Evolutionary conservation across 2,113 vertebrate species (phyloP), one percentile per base, ranked within the genome.

Genomic region (Perccottus glenii): DNA sequence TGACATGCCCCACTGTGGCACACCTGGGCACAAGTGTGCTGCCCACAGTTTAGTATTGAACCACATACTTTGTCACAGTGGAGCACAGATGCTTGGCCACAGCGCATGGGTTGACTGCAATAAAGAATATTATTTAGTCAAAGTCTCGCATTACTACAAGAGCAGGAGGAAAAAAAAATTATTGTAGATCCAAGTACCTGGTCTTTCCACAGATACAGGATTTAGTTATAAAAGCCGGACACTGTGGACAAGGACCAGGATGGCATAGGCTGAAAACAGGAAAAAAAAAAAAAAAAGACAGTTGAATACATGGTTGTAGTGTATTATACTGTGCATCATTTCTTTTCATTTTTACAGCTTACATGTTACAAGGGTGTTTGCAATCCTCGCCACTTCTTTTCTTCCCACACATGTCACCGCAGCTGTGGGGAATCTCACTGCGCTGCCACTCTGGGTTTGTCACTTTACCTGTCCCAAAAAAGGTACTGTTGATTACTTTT

Each of bases 381-480:
- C 98, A 99, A 85, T 96, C 95, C 67, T 88, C 89, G 72, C 94
- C 91, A 48, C 94, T 94, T 64, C 96, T 94, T 87, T 94, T 97
- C 93, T 94, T 99, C 72, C 96, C 95, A 90, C 98, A 99, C 82
- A 99, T 94, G 36, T 99, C 96, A 46, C 97, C 98, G 88, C 98
- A 99, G 89, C 97, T 99, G 90, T 99, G 97, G 33, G 98, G 98
- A 81, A 99, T 99, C 93, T 99, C 97, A 80, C 92, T 96, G 86
- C 94, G 95, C 79, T 95, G 98, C 95, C 95, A 98, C 86, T 98
- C 97, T 2, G 98, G 98, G 87, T 99, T 97, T 36, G 94, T 94
- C 61, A 96, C 94, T 75, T 98, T 98, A 59, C 95, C 98, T 99
- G 90, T 74, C 33, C 52, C 52, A 55, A 43, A 72, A 72, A 14